These are phyloP conservation scores for Agelastica alni DNA, from an alignment of 2,888 invertebrate genomes.

Conservation along the genomic window DNA sequence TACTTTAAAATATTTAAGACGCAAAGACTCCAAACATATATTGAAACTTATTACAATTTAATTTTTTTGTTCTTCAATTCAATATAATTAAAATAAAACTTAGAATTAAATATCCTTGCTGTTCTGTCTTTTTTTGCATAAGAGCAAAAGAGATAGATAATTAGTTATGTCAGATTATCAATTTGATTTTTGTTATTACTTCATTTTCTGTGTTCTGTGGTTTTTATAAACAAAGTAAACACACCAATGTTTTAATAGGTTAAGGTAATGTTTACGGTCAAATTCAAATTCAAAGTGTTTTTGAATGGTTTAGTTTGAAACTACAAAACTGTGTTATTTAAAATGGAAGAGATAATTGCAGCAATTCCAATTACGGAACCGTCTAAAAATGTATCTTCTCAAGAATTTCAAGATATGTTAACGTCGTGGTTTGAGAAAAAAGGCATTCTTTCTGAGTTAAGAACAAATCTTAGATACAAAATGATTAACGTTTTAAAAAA, in stretches of 20 bases:
- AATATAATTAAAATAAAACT: no score
- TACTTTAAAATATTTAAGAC: no score
- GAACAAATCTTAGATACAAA: conserved; percentile 64
- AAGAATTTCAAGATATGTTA: conserved; percentile 64
- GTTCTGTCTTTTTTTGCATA: no score
- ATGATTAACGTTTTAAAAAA: conserved; percentile 63
- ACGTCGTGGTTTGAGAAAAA: conserved; percentile 65
- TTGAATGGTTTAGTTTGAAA: conserved; percentile 1
- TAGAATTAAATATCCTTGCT: no score
- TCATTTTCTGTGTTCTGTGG: no score
- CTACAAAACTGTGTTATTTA: conserved; percentile 1
- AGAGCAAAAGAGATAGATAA: no score
- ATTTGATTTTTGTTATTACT: no score
- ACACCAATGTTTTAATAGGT: background rate
- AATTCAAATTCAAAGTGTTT: conserved; percentile 1
- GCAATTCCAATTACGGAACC: conserved; percentile 34
- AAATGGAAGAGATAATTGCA: conserved; percentile 39
- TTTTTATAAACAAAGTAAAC: no score
- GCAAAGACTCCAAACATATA: no score
- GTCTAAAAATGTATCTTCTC: conserved; percentile 47
- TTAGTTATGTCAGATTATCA: no score
- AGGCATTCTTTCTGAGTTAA: conserved; percentile 63
- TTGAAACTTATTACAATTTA: no score
- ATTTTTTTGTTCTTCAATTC: no score
- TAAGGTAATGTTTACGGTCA: conserved; percentile 3